Evolutionary conservation across 2,888 invertebrate genomes (phyloP).

Genomic region (Leptopilina drosophilae): DNA sequence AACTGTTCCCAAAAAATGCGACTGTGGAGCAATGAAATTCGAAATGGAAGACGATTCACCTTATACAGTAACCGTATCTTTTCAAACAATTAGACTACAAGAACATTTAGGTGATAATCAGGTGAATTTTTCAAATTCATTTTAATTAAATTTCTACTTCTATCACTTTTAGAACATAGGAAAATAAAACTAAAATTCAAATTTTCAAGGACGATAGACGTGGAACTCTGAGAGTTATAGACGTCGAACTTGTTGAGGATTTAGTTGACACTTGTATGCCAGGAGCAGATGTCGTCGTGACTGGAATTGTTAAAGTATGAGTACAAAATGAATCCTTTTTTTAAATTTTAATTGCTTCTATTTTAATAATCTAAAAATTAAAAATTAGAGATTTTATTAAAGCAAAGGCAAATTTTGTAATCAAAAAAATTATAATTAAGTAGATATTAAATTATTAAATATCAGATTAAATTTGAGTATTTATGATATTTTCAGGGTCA

Average conservation of each 20-base stretch:
- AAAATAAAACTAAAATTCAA: background rate
- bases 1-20: constrained; percentile 80
- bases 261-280: constrained; percentile 90
- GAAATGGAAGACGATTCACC: constrained; percentile 82
- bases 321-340: background rate
- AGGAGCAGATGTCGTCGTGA: constrained; percentile 92
- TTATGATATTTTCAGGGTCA: constrained; percentile 77
- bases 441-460: background rate
- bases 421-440: background rate
- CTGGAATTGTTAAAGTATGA: constrained; percentile 89
- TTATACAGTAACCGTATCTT: constrained; percentile 86
- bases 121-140: constrained; percentile 72
- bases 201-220: constrained; percentile 82
- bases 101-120: constrained; percentile 85
- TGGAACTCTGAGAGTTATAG: constrained; percentile 87
- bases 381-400: background rate
- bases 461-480: constrained; percentile 3
- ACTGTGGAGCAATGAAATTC: constrained; percentile 82
- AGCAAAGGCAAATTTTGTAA: background rate
- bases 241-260: constrained; percentile 89
- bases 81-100: constrained; percentile 90
- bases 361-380: no score
- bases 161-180: background rate
- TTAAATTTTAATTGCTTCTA: no score
- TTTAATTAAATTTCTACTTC: no score